Percentiles rank a stretch among this genome's conserved stretches.
phyloP scores from a whole-genome alignment of 1,140 invertebrate species.

The Psix sp. region DNA sequence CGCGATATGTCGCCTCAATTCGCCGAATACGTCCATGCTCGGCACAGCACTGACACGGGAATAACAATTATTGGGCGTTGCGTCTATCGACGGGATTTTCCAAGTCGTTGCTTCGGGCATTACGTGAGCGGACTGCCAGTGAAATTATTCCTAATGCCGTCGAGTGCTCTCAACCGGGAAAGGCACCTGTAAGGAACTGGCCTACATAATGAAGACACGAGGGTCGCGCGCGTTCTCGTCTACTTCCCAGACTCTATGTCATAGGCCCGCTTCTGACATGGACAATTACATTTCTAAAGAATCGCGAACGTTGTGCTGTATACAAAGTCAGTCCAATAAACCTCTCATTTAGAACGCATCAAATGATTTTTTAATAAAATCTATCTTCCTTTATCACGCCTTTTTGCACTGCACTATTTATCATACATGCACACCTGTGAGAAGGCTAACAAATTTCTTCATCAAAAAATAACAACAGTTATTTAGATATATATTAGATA shows the following conservation, averaged over 20 bases:
- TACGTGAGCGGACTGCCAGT: conserved; percentile 64
- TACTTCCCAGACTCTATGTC: conserved; percentile 51
- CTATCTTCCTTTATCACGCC: neutral
- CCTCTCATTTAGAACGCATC: conserved; percentile 23
- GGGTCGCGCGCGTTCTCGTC: conserved; percentile 58
- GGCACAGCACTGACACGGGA: conserved; percentile 53
- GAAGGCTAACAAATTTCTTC: too few relatives aligned
- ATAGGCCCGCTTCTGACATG: conserved; percentile 43
- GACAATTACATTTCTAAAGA: conserved; percentile 50
- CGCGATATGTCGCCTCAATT: conserved; percentile 36
- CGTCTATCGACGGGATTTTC: conserved; percentile 67
- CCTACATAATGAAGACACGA: conserved; percentile 68
- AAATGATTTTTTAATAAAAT: neutral
- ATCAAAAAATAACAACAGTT: too few relatives aligned
- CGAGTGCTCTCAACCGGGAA: conserved; percentile 62
- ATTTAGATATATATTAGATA: too few relatives aligned
- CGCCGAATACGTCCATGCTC: conserved; percentile 34
- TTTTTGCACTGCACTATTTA: too few relatives aligned
- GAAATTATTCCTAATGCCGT: conserved; percentile 65
- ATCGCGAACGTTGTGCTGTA: too few relatives aligned
- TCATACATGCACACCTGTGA: too few relatives aligned
- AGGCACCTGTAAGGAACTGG: conserved; percentile 66
- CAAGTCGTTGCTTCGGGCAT: conserved; percentile 57
- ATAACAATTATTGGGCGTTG: conserved; percentile 61
- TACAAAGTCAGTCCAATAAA: too few relatives aligned